Percentiles rank a stretch among this genome's conserved stretches.
Evolutionary conservation across 2,888 invertebrate species (phyloP).

Genomic region (Drosophila silvestris): DNA sequence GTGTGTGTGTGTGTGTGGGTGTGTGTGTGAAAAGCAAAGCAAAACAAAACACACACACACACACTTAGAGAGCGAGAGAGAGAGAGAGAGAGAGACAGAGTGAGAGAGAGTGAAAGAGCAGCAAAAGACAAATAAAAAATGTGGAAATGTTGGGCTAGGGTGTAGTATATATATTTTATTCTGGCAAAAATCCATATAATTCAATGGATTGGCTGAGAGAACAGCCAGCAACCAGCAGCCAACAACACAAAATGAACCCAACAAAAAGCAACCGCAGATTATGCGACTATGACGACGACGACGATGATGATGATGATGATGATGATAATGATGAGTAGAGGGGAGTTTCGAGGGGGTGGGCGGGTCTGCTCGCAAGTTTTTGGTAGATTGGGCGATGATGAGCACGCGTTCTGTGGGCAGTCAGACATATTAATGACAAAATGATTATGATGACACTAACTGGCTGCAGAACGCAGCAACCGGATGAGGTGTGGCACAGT

Average conservation of each 20-base stretch:
- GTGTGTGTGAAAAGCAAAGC: conserved; percentile 48
- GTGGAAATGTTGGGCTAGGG: conserved; percentile 63
- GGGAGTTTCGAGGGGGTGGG: conserved; percentile 1
- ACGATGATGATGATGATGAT: conserved; percentile 8
- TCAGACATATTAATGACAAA: conserved; percentile 84
- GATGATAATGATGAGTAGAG: background rate
- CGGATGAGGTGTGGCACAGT: background rate
- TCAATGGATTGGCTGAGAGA: conserved; percentile 70
- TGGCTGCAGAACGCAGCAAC: conserved; percentile 30
- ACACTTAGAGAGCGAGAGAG: conserved; percentile 1
- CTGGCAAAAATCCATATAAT: conserved; percentile 73
- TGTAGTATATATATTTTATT: conserved; percentile 62
- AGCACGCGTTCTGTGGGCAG: conserved; percentile 65
- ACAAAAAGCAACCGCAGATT: conserved; percentile 71
- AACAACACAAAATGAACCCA: conserved; percentile 61
- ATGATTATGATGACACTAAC: conserved; percentile 82
- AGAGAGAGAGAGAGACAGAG: background rate
- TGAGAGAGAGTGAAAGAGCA: conserved; percentile 3
- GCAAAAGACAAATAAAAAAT: conserved; percentile 47
- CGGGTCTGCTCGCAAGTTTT: background rate
- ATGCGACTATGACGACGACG: conserved; percentile 39
- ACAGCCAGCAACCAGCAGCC: conserved; percentile 19
- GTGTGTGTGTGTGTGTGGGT: conserved; percentile 27
- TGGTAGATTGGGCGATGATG: conserved; percentile 25
- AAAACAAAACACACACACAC: conserved; percentile 52